These are phyloP conservation scores for Pantelozetes paolii DNA, from an alignment of 2,888 invertebrate genomes.

Conservation along the genomic window DNA sequence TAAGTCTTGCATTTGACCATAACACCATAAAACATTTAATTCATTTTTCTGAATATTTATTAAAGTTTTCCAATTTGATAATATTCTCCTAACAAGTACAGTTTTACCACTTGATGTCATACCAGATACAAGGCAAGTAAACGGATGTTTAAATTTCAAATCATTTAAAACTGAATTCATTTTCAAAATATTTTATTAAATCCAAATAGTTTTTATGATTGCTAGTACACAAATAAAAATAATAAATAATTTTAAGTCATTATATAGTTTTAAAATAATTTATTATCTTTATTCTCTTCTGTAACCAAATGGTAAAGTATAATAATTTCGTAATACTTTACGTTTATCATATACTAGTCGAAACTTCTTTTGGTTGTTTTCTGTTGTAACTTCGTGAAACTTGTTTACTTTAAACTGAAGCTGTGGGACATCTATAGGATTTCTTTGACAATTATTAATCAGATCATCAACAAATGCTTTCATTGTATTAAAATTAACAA, in stretches of 20 bases:
- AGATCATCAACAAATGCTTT: constrained; percentile 40
- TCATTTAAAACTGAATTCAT: neutral
- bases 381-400: neutral
- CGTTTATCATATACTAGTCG: neutral
- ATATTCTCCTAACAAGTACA: neutral
- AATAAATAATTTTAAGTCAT: no score
- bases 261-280: neutral
- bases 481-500: constrained; percentile 47
- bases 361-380: neutral
- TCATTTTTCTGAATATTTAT: neutral
- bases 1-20: neutral
- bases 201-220: no score
- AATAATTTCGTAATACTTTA: neutral
- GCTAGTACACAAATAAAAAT: no score
- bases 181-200: no score
- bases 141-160: neutral
- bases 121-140: neutral
- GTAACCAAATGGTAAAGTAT: neutral
- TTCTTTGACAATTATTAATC: neutral
- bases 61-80: neutral
- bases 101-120: neutral
- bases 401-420: neutral
- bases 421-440: neutral
- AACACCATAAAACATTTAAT: neutral
- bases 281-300: neutral